Percentiles rank a stretch among this genome's conserved stretches.
Conservation (phyloP, 2,797 vertebrate genomes). For the Gadopsis bispinosus region DNA sequence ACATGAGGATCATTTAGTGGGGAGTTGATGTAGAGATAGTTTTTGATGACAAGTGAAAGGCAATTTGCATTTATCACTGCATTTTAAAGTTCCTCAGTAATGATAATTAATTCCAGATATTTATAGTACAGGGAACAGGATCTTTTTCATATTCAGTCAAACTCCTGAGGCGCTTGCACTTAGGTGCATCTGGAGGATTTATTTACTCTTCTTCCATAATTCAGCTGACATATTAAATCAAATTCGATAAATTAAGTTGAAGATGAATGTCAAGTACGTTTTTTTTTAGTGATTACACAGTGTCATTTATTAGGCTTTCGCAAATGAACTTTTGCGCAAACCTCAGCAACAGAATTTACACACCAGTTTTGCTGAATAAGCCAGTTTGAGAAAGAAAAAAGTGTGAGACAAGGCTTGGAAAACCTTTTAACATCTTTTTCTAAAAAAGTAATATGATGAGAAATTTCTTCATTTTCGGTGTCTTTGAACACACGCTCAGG, state of each 20-base stretch:
- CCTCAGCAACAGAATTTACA: conserved; percentile 33
- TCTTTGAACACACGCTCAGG: conserved; percentile 7
- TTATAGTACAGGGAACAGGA: conserved; percentile 48
- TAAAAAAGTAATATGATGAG: conserved; percentile 7
- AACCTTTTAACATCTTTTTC: conserved; percentile 14
- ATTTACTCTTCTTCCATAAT: conserved; percentile 54
- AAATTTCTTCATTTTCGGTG: conserved; percentile 20
- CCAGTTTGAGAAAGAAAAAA: conserved; percentile 7
- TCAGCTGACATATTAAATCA: conserved; percentile 53
- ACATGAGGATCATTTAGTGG: background rate
- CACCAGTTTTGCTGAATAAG: conserved; percentile 39
- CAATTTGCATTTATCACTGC: conserved; percentile 57
- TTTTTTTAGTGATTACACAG: conserved; percentile 45
- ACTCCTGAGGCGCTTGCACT: conserved; percentile 48
- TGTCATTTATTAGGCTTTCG: conserved; percentile 27
- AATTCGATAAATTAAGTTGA: conserved; percentile 42
- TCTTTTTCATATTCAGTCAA: conserved; percentile 42
- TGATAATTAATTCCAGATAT: conserved; percentile 65
- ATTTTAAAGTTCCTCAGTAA: conserved; percentile 44
- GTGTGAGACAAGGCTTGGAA: background rate
- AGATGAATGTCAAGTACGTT: conserved; percentile 50
- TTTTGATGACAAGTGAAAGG: conserved; percentile 26
- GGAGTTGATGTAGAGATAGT: conserved; percentile 7
- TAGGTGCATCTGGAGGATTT: conserved; percentile 40
- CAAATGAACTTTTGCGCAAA: conserved; percentile 46